These are phyloP conservation scores for Limonius californicus DNA, from an alignment of 1,140 invertebrate genomes.

Conservation along the genomic window DNA sequence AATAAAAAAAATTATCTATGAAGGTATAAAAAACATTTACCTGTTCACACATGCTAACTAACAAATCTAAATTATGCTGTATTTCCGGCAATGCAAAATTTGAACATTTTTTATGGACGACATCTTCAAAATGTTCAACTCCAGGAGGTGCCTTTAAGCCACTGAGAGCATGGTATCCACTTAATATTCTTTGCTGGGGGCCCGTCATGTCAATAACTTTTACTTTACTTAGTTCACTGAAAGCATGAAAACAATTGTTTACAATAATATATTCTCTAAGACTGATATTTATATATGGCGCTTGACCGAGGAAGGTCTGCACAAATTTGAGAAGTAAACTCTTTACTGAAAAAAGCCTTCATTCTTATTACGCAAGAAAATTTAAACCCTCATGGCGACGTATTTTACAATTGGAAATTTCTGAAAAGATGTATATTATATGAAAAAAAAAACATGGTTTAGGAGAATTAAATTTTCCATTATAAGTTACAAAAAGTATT, in stretches of 20 bases:
- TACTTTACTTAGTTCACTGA: slow-evolving; percentile 70
- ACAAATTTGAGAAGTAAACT: no score
- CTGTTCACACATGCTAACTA: slow-evolving; percentile 92
- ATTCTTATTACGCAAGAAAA: no score
- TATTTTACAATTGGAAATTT: no score
- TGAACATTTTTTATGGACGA: slow-evolving; percentile 56
- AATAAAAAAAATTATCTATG: neutral
- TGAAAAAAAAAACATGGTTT: no score
- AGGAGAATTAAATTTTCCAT: no score
- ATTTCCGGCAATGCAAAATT: slow-evolving; percentile 84
- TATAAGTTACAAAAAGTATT: no score
- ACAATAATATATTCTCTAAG: no score
- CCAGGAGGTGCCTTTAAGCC: slow-evolving; percentile 56
- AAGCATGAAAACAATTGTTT: slow-evolving; percentile 25
- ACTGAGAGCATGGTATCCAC: slow-evolving; percentile 87
- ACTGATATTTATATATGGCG: no score
- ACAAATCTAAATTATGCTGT: slow-evolving; percentile 84
- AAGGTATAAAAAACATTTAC: slow-evolving; percentile 39
- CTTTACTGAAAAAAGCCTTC: no score
- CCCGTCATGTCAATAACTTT: slow-evolving; percentile 99
- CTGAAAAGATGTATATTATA: no score
- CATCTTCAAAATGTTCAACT: slow-evolving; percentile 59
- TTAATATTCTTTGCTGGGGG: slow-evolving; percentile 87
- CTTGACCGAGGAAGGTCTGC: no score
- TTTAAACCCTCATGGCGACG: no score